These are phyloP conservation scores for Drosophila prolongata DNA, from an alignment of 2,888 invertebrate species.

Conservation along the genomic window DNA sequence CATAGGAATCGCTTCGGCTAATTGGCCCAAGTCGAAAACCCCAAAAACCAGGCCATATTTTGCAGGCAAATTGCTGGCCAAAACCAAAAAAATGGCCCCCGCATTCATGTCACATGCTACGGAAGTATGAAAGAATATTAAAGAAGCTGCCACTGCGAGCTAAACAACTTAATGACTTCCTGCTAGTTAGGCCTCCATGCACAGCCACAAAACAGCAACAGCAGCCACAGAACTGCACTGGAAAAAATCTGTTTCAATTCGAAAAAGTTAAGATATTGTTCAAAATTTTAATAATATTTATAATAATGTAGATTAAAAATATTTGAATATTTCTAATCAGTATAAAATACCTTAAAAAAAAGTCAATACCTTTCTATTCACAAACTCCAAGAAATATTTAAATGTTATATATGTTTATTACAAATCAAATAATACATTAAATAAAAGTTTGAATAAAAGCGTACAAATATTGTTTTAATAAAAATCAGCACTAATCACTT, in stretches of 20 bases:
- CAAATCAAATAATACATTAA: too few species aligned
- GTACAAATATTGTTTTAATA: too few species aligned
- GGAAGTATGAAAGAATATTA: constrained; percentile 40
- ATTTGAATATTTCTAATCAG: too few species aligned
- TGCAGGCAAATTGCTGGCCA: constrained; percentile 25
- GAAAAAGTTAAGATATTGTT: too few species aligned
- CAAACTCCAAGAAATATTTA: too few species aligned
- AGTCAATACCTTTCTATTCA: too few species aligned
- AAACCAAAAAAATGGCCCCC: constrained; percentile 8
- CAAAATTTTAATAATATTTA: too few species aligned
- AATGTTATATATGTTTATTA: too few species aligned
- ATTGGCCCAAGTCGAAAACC: constrained; percentile 30
- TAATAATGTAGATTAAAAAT: too few species aligned
- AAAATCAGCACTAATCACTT: too few species aligned
- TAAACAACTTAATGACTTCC: constrained; percentile 78
- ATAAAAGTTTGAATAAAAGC: too few species aligned
- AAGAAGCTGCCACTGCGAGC: constrained; percentile 59
- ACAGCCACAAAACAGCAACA: constrained; percentile 43
- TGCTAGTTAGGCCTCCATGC: constrained; percentile 64
- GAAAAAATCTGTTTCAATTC: not conserved
- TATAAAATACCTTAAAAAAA: too few species aligned
- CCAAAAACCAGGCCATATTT: constrained; percentile 3
- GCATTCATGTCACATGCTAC: constrained; percentile 42
- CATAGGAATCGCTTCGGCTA: constrained; percentile 10
- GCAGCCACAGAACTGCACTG: constrained; percentile 29